A percentile compares a stretch with the other conserved stretches of the same genome.
Conservation (phyloP, 1,140 invertebrate species). For the Drosophila ambigua region DNA sequence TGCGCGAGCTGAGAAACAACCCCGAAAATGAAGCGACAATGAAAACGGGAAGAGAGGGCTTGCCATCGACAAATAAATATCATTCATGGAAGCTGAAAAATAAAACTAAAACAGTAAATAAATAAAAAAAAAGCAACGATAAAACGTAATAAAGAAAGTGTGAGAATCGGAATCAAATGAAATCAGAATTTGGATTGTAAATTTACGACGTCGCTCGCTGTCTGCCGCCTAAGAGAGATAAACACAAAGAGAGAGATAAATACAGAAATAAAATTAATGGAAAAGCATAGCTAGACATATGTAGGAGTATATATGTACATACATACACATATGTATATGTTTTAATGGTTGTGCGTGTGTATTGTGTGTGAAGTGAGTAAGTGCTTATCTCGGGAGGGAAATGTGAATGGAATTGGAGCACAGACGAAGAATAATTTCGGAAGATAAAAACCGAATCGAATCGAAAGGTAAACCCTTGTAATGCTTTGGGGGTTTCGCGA, state of each 20-base stretch:
- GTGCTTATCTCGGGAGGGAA: constrained; percentile 63
- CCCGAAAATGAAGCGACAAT: constrained; percentile 65
- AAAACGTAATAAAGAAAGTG: constrained; percentile 67
- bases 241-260: constrained; percentile 77
- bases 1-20: constrained; percentile 75
- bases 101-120: constrained; percentile 28
- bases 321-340: constrained; percentile 20
- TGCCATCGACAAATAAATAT: constrained; percentile 54
- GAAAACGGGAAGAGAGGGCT: constrained; percentile 37
- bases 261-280: constrained; percentile 80
- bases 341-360: constrained; percentile 48
- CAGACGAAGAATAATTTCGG: constrained; percentile 51
- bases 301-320: constrained; percentile 14
- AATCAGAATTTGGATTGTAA: constrained; percentile 78
- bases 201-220: constrained; percentile 51
- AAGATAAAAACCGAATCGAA: constrained; percentile 40
- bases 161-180: constrained; percentile 61
- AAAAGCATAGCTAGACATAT: constrained; percentile 62
- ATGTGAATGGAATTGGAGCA: constrained; percentile 58
- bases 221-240: constrained; percentile 61
- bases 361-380: constrained; percentile 22
- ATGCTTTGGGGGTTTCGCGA: constrained; percentile 3
- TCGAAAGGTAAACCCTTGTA: constrained; percentile 20
- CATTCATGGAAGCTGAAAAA: constrained; percentile 53
- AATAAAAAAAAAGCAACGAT: constrained; percentile 28